Evolutionary conservation across 2,888 invertebrate species (phyloP), one percentile per base, ranked within the genome.

Genomic region (Arenicola marina): DNA sequence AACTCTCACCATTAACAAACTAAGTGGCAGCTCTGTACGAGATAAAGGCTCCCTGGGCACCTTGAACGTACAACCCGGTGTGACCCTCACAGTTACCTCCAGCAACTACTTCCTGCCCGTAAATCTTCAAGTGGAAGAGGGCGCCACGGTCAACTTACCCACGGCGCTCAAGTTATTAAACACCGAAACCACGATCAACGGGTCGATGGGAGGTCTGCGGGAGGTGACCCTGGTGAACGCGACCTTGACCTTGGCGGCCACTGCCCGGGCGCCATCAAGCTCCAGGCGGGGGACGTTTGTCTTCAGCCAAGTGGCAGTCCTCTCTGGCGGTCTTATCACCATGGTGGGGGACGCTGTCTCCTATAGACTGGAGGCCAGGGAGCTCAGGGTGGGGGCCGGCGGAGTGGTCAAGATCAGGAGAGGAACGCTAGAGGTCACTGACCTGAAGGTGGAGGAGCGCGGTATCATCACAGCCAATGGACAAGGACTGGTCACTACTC

Each of bases 11-110:
- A 65, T 69, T 4, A 62, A 69, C 34, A 60, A 53, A 11, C 63
- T 76, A 11, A 63, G 61, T 28, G 73, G 74, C 4, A 65, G 68
- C 33, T 62, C 56, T 15, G 68, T 72, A 61, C 7, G 11, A 15
- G 38, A 38, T 18, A 38, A 38, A 38, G 11, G 18, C 11, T 11
- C 38, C 18, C 38, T 38, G 18, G 38, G 38, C 18, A 38, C 38
- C 11, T 18, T 38, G 38, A 18, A 11, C 38, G 38, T 38, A 38
- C 11, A 18, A 11, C 11, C 38, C 18, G 18, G 18, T 38, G 11
- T 18, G 38, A 38, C 11, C 11, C 11, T 38, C 11, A 38, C 38
- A 38, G 38, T 38, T 18, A 38, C 18, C 18, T 15, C 11, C 38
- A 18, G 11, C 38, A 18, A 18, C 38, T 38, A 11, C 11, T 38